Base-by-base conservation (phyloP, 2,797 vertebrate genomes). In the Spinus pinus region DNA sequence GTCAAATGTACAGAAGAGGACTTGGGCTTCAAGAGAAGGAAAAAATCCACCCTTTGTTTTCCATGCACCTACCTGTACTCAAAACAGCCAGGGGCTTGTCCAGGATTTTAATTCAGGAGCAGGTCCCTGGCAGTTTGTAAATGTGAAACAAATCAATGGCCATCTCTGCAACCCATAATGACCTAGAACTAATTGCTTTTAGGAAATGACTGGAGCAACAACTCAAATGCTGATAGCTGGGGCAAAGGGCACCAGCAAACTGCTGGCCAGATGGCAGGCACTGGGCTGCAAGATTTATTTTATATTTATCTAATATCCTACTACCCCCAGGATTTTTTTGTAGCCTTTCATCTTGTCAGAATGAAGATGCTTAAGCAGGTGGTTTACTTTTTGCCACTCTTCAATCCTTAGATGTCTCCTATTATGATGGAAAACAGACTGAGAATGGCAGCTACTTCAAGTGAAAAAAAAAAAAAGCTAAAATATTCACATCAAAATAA, bases 211-310 rank as follows among this genome's bases (percentile, higher is more conserved):
- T 61, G 49, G 23, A 86, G 28, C 42, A 54, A 14, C 57, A 51
- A 31, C 64, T 90, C 23, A 30, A 35, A 28, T 7, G 46, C 46
- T 80, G 73, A 65, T 70, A 80, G 73, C 67, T 80, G 65, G 93
- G 83, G 56, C 81, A 95, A 85, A 95, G 87, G 87, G 53, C 79
- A 81, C 25, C 46, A 51, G 46, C 84, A 90, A 86, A 86, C 53
- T 86, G 67, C 78, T 93, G 83, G 57, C 88, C 81, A 92, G 80
- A 90, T 90, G 88, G 81, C 66, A 95, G 85, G 53, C 80, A 72
- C 51, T 10, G 51, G 42, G 61, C 18, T 66, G 57, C 23, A 87
- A 54, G 21, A 67, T 53, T 53, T 74, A 7, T 61, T 89, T 93
- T 82, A 9, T 72, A 19, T 70, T 78, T 84, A 75, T 50, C 50